These are phyloP conservation scores for Arnoldichthys spilopterus DNA, from an alignment of 2,797 vertebrate species.

Conservation along the genomic window DNA sequence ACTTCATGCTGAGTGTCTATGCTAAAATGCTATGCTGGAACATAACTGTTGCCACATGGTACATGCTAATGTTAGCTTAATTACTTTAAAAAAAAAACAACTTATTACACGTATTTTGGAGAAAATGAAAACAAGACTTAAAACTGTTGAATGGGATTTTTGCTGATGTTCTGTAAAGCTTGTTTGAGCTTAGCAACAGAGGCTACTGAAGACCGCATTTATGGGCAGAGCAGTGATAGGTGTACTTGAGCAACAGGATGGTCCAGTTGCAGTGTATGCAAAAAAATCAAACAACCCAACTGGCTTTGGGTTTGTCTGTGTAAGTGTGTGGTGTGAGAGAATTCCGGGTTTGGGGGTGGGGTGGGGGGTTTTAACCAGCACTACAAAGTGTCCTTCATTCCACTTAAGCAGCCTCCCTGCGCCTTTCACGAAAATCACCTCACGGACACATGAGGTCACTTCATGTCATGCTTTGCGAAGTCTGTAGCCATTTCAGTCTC, in stretches of 20 bases:
- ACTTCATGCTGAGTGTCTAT: too few species aligned
- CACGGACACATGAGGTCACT: constrained; percentile 1
- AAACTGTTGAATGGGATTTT: too few species aligned
- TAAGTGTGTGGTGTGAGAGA: constrained; percentile 16
- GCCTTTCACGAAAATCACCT: constrained; percentile 4
- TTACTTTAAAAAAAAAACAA: too few species aligned
- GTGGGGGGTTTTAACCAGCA: constrained; percentile 9
- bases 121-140: too few species aligned
- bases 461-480: constrained; percentile 9
- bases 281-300: constrained; percentile 52
- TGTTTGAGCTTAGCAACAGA: not conserved
- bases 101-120: too few species aligned
- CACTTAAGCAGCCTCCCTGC: constrained; percentile 11
- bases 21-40: too few species aligned
- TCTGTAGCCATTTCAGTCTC: constrained; percentile 31
- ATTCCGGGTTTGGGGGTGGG: not conserved
- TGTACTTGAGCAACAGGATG: constrained; percentile 33
- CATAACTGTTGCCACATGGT: too few species aligned
- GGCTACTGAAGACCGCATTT: not conserved
- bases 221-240: not conserved
- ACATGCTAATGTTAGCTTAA: too few species aligned
- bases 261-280: constrained; percentile 29
- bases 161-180: not conserved
- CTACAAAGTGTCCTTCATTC: constrained; percentile 40
- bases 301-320: constrained; percentile 58